phyloP scores from a whole-genome alignment of 2,113 vertebrate species.

The Cyanoramphus novaezelandiae region DNA sequence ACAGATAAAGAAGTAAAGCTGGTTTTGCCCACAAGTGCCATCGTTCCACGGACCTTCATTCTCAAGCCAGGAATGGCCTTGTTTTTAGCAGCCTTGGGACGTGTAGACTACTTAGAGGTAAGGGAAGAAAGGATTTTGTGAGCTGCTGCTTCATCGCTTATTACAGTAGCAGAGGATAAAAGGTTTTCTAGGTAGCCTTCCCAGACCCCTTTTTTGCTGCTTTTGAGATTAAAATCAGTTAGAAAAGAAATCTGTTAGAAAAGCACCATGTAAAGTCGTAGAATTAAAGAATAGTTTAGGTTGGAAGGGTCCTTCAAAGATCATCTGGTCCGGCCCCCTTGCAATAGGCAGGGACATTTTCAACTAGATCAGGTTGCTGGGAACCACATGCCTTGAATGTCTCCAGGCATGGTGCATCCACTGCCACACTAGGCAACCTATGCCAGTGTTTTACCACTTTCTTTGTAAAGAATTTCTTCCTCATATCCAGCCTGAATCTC shows the following conservation, averaged over 20 bases:
- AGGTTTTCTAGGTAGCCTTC: background rate
- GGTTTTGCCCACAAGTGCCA: slow-evolving; percentile 83
- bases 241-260: background rate
- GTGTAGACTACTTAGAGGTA: slow-evolving; percentile 91
- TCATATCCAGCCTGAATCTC: background rate
- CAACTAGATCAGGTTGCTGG: background rate
- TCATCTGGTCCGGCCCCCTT: background rate
- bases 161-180: background rate
- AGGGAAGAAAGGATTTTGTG: background rate
- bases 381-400: background rate
- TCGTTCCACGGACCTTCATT: slow-evolving; percentile 88
- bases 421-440: background rate
- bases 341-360: background rate
- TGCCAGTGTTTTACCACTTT: background rate
- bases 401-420: background rate
- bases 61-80: slow-evolving; percentile 84
- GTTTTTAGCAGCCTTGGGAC: slow-evolving; percentile 86
- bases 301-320: background rate
- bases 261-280: background rate
- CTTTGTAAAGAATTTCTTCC: background rate
- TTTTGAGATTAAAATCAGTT: background rate
- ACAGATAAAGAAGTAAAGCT: slow-evolving; percentile 86
- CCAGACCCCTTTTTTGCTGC: background rate
- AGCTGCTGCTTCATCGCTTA: background rate
- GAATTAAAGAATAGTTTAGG: background rate